A percentile compares a stretch with the other conserved stretches of the same genome.
These are phyloP conservation scores for Phalacrocorax pelagicus DNA, from an alignment of 2,113 vertebrate genomes.

Conservation along the genomic window DNA sequence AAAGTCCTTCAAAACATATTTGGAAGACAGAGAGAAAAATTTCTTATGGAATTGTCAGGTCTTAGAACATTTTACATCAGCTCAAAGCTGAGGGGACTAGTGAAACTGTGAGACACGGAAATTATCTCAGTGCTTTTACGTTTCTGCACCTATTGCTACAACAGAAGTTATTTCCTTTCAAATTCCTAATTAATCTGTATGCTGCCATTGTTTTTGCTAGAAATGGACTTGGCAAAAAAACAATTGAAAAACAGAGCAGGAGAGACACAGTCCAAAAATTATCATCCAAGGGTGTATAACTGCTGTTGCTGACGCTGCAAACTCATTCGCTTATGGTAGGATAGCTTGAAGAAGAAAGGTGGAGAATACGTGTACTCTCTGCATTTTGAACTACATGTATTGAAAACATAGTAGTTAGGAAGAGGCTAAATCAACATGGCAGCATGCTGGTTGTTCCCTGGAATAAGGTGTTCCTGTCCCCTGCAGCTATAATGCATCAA, in stretches of 20 bases:
- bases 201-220: neutral
- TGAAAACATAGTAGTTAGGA: neutral
- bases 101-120: neutral
- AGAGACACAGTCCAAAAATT: neutral
- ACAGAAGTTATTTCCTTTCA: neutral
- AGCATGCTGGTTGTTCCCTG: neutral
- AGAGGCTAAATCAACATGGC: conserved; percentile 3
- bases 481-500: neutral
- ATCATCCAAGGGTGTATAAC: neutral
- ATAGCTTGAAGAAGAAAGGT: neutral
- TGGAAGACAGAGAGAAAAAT: neutral
- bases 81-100: neutral
- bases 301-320: neutral
- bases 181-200: neutral
- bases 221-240: neutral
- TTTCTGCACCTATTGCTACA: neutral
- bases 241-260: neutral
- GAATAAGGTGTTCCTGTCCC: conserved; percentile 21
- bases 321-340: neutral
- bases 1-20: neutral
- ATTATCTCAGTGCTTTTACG: neutral
- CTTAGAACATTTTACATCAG: neutral
- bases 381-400: neutral
- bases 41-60: neutral
- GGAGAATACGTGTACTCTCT: neutral